phyloP scores from a whole-genome alignment of 1,140 invertebrate genomes.

The Camponotus floridanus region DNA sequence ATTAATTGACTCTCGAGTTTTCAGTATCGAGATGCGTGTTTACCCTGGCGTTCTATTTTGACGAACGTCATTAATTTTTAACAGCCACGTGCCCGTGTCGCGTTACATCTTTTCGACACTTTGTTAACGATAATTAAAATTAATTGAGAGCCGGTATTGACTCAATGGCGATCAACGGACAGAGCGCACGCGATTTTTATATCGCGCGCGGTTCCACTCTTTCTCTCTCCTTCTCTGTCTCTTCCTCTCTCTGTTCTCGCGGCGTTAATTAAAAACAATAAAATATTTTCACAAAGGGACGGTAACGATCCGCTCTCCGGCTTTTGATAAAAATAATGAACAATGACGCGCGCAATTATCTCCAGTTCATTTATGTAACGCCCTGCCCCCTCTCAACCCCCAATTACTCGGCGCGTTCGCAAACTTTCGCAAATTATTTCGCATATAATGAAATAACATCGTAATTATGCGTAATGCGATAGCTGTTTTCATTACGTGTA shows the following conservation, averaged over 20 bases:
- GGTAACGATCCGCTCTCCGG: conserved; percentile 36
- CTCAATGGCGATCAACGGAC: neutral
- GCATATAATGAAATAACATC: conserved; percentile 63
- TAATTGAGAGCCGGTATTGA: conserved; percentile 55
- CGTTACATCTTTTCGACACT: conserved; percentile 58
- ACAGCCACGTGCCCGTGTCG: conserved; percentile 26
- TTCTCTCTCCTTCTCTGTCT: no score
- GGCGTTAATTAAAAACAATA: conserved; percentile 61
- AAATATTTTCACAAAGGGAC: conserved; percentile 53
- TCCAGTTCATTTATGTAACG: conserved; percentile 53
- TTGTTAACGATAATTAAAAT: conserved; percentile 65
- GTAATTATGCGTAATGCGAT: conserved; percentile 64
- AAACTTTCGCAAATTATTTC: conserved; percentile 65
- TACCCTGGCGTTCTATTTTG: conserved; percentile 59
- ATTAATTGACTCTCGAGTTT: conserved; percentile 59
- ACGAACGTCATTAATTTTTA: conserved; percentile 64
- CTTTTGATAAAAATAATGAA: conserved; percentile 54
- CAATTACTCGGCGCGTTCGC: conserved; percentile 40
- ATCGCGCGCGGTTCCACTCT: neutral
- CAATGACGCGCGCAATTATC: conserved; percentile 61
- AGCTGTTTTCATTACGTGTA: conserved; percentile 63
- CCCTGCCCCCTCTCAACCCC: conserved; percentile 18
- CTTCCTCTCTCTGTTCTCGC: neutral
- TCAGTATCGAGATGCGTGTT: conserved; percentile 36
- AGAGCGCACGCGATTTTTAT: conserved; percentile 17